phyloP scores from a whole-genome alignment of 2,888 invertebrate species.

The Cephus runcator region DNA sequence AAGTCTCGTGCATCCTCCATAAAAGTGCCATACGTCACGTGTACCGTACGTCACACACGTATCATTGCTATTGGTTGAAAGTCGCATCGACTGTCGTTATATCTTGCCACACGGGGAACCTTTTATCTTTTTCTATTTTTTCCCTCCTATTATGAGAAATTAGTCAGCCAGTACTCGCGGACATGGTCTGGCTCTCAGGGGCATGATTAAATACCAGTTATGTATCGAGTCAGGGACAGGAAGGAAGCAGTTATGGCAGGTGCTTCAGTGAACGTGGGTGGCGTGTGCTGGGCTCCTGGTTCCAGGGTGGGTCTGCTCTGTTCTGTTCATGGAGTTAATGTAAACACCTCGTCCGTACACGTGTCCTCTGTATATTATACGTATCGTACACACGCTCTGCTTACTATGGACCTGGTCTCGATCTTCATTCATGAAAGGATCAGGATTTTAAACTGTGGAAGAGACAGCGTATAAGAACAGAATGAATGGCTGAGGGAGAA shows the following conservation, averaged over 20 bases:
- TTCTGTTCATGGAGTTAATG: constrained; percentile 19
- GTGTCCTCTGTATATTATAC: constrained; percentile 40
- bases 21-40: neutral
- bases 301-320: neutral
- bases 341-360: constrained; percentile 50
- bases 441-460: neutral
- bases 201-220: constrained; percentile 5
- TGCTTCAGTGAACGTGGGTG: constrained; percentile 37
- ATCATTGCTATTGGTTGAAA: neutral
- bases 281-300: constrained; percentile 17
- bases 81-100: neutral
- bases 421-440: constrained; percentile 7
- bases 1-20: neutral
- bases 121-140: neutral
- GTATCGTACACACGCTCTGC: constrained; percentile 13
- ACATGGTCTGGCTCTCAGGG: neutral
- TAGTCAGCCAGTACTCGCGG: neutral
- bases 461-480: neutral
- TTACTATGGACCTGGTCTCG: neutral
- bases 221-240: constrained; percentile 34
- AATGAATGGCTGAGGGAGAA: neutral
- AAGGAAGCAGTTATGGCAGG: constrained; percentile 39
- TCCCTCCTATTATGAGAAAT: neutral
- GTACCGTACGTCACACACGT: neutral
- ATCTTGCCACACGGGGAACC: neutral